These are phyloP conservation scores for Vulpes ferrilata DNA, from an alignment of 2,113 vertebrate species.

Conservation along the genomic window DNA sequence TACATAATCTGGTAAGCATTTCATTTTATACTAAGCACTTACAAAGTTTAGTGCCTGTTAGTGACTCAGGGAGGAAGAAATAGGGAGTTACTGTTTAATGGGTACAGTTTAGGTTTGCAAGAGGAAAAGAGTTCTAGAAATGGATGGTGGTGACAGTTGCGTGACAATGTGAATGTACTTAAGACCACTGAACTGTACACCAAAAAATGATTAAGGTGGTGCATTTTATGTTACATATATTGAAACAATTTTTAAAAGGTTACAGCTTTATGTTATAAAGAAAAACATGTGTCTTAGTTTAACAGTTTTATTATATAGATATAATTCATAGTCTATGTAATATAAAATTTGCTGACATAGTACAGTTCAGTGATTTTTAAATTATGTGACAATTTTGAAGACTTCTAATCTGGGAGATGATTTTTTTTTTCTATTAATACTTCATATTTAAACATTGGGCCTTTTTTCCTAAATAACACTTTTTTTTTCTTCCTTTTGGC, in stretches of 20 bases:
- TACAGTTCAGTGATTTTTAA: neutral
- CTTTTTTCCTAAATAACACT: conserved; percentile 24
- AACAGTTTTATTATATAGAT: neutral
- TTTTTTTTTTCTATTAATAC: neutral
- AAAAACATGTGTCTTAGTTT: neutral
- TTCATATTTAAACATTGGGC: conserved; percentile 40
- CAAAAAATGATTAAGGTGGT: neutral
- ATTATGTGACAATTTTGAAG: conserved; percentile 36
- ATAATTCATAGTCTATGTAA: neutral
- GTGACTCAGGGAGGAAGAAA: neutral
- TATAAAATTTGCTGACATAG: conserved; percentile 32
- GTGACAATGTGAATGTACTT: neutral
- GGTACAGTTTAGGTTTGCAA: conserved; percentile 1
- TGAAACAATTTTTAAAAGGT: conserved; percentile 28
- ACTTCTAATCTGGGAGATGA: conserved; percentile 1
- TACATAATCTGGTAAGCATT: conserved; percentile 97
- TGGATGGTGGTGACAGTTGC: neutral
- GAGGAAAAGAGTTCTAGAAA: conserved; percentile 17
- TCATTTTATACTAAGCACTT: neutral
- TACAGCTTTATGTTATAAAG: conserved; percentile 25
- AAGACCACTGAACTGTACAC: neutral
- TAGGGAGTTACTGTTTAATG: neutral
- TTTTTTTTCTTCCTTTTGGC: neutral
- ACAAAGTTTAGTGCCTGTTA: neutral
- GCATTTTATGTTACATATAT: neutral